Percentiles rank a stretch among this genome's conserved stretches.
phyloP scores from a whole-genome alignment of 37 sponge, comb jelly and placozoan genomes.

The Haliclona indistincta region DNA sequence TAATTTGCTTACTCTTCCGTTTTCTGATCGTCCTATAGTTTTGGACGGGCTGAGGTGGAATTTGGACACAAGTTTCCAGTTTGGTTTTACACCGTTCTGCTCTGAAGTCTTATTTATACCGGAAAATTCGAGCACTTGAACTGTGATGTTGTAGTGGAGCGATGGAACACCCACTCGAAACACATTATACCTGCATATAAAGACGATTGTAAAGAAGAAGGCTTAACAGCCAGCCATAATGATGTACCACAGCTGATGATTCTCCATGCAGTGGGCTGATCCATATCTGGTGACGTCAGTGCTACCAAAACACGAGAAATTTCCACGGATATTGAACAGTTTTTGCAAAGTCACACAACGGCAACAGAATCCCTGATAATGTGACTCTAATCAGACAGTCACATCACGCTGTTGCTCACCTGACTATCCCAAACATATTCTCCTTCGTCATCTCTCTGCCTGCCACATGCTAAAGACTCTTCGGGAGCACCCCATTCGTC shows the following conservation, averaged over 20 bases:
- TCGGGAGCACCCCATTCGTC: constrained; percentile 34
- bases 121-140: constrained; percentile 45
- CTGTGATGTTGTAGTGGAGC: constrained; percentile 63
- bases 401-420: constrained; percentile 11
- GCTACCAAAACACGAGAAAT: neutral
- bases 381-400: neutral
- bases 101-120: constrained; percentile 13
- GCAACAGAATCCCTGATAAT: constrained; percentile 78
- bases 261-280: constrained; percentile 63
- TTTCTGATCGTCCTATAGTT: constrained; percentile 51
- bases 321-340: neutral
- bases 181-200: constrained; percentile 74
- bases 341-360: constrained; percentile 24
- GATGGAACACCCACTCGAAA: constrained; percentile 52
- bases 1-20: constrained; percentile 64
- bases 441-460: constrained; percentile 14
- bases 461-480: constrained; percentile 46
- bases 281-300: neutral
- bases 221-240: neutral
- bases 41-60: constrained; percentile 46
- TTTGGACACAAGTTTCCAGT: constrained; percentile 57
- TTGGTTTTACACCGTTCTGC: neutral
- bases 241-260: constrained; percentile 47
- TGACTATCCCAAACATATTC: constrained; percentile 69
- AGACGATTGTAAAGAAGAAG: neutral